phyloP scores from a whole-genome alignment of 2,888 invertebrate species.

The Girardia tigrina region DNA sequence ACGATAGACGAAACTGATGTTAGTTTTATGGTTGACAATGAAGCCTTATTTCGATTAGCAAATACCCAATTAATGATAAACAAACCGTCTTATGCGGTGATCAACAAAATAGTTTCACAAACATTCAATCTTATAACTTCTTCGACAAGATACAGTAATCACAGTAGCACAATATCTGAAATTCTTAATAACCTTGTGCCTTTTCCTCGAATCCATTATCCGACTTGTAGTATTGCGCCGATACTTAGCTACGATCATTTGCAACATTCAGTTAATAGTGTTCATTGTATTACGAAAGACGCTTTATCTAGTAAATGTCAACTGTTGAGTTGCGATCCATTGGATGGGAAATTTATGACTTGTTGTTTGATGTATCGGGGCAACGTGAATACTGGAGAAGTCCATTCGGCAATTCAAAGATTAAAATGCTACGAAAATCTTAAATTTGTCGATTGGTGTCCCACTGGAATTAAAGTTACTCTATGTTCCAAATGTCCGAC shows the following conservation, averaged over 20 bases:
- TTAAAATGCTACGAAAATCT: neutral
- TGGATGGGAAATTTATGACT: conserved; percentile 26
- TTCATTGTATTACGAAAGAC: neutral
- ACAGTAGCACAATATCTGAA: conserved; percentile 21
- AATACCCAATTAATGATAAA: neutral
- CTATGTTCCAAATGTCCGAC: neutral
- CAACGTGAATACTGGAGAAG: neutral
- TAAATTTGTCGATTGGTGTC: conserved; percentile 33
- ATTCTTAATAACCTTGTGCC: conserved; percentile 35
- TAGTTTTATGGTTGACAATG: conserved; percentile 26
- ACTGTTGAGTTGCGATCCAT: conserved; percentile 24
- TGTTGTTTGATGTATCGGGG: conserved; percentile 30
- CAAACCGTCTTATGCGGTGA: neutral
- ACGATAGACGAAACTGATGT: neutral
- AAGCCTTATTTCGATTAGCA: neutral
- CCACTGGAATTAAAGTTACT: conserved; percentile 31
- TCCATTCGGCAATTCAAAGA: conserved; percentile 7
- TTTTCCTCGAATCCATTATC: conserved; percentile 34
- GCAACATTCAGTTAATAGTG: neutral
- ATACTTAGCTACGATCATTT: neutral
- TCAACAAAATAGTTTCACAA: conserved; percentile 12
- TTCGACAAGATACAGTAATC: conserved; percentile 21
- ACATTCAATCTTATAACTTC: neutral
- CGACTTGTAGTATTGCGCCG: conserved; percentile 27
- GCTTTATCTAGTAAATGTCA: neutral